Evolutionary conservation across 64 coral and sea anemone species (phyloP), one percentile per base, ranked within the genome.

Genomic region (Stichodactyla helianthus): DNA sequence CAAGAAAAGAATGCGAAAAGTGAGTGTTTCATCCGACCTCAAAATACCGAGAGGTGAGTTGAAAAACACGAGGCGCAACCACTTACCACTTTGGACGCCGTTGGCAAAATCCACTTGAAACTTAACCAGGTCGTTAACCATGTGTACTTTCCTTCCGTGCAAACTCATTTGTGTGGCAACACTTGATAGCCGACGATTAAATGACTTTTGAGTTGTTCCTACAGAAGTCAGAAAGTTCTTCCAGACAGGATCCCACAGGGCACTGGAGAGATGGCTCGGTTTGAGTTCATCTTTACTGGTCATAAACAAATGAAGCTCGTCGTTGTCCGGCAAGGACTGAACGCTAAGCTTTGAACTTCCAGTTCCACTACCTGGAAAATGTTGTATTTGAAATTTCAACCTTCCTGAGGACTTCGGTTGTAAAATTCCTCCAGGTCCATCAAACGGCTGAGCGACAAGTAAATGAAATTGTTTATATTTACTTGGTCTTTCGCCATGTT

Each of bases 101-200:
- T 95, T 95, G 5, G 89, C 93, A 58, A 92, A 79, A 86, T 92
- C 87, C 64, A 95, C 53, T 76, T 95, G 89, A 23, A 92, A 86
- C 52, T 89, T 84, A 19, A 95, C 77, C 83, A 95, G 76, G 58
- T 95, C 91, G 51, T 79, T 54, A 52, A 92, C 63, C 15, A 88
- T 89, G 61, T 85, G 86, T 65, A 95, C 74, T 57, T 86, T 82
- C 55, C 93, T 92, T 92, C 93, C 93, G 61, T 67, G 55, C 57
- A 58, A 83, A 81, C 93, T 92, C 61, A 95, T 52, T 19, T 88
- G 87, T 59, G 89, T 95, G 56, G 88, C 89, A 27, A 83, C 83
- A 51, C 89, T 83, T 51, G 89, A 88, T 35, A 95, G 54, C 23
- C 93, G 82, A 22, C 51, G 53, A 53, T 95, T 89, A 15, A 95